Percentiles rank a stretch among this genome's conserved stretches.
Evolutionary conservation across 23 tunicate genomes (phyloP).

Genomic region (Halocynthia aurantium): DNA sequence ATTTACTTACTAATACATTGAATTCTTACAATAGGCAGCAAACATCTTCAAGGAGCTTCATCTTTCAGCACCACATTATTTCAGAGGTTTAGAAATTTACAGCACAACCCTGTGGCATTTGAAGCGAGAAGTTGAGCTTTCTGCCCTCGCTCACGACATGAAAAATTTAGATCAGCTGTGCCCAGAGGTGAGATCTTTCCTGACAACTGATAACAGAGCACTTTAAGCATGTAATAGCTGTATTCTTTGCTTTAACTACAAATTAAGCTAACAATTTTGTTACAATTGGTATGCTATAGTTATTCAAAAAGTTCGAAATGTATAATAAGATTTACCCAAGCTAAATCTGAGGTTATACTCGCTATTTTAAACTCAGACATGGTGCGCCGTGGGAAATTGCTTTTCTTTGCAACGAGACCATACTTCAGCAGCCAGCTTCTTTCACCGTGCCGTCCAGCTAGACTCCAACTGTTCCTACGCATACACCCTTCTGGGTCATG

Average conservation of each 20-base stretch:
- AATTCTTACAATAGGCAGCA: conserved; percentile 33
- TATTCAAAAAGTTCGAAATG: no score
- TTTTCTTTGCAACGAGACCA: conserved; percentile 89
- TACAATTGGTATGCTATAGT: no score
- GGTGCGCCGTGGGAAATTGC: conserved; percentile 93
- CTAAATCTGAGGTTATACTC: no score
- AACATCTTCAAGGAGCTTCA: conserved; percentile 63
- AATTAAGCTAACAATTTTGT: no score
- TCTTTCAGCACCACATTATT: conserved; percentile 45
- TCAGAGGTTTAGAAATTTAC: conserved; percentile 71
- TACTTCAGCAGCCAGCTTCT: conserved; percentile 69
- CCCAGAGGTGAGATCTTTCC: conserved; percentile 49
- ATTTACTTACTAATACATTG: no score
- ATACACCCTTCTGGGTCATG: conserved; percentile 86
- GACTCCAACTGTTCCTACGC: conserved; percentile 81
- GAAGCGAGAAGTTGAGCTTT: conserved; percentile 55
- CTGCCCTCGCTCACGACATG: conserved; percentile 70
- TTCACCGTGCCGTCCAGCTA: conserved; percentile 76
- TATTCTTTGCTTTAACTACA: no score
- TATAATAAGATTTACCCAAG: no score
- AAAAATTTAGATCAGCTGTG: conserved; percentile 50
- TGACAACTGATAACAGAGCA: no score
- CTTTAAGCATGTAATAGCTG: no score
- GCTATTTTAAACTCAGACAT: conserved; percentile 30
- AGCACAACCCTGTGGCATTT: conserved; percentile 93